phyloP scores from a whole-genome alignment of 2,113 vertebrate genomes.

The Chunga burmeisteri region DNA sequence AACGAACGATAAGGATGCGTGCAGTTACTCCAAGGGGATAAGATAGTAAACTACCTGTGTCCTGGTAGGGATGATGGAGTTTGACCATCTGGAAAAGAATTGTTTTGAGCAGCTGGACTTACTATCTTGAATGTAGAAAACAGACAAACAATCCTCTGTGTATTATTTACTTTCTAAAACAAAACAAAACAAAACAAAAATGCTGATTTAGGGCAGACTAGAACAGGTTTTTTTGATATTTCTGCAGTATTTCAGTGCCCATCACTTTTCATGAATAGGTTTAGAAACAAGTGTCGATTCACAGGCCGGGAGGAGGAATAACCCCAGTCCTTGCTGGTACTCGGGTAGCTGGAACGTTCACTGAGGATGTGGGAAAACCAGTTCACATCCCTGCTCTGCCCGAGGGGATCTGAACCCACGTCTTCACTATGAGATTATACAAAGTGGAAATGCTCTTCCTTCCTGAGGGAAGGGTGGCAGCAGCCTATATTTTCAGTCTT shows the following conservation, averaged over 20 bases:
- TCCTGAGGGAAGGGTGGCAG: neutral
- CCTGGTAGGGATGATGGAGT: neutral
- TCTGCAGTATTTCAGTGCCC: neutral
- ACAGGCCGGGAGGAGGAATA: neutral
- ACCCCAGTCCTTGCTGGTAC: neutral
- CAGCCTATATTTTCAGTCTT: neutral
- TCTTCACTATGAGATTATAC: neutral
- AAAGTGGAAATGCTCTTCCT: slow-evolving; percentile 5
- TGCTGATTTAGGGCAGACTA: neutral
- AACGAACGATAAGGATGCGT: neutral
- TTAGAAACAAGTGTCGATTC: neutral
- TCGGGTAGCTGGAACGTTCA: neutral
- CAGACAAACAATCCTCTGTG: neutral
- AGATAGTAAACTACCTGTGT: neutral
- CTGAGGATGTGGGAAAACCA: slow-evolving; percentile 23
- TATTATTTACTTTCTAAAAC: neutral
- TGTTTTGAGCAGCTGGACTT: neutral
- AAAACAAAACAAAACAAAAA: neutral
- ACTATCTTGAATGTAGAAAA: neutral
- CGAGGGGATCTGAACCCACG: neutral
- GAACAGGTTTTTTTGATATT: neutral
- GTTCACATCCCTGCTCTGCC: slow-evolving; percentile 3
- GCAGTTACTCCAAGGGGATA: neutral
- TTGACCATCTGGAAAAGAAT: neutral
- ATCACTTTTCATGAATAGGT: neutral